These are phyloP conservation scores for Marmota monax DNA, from an alignment of 2,113 vertebrate genomes.

Conservation along the genomic window DNA sequence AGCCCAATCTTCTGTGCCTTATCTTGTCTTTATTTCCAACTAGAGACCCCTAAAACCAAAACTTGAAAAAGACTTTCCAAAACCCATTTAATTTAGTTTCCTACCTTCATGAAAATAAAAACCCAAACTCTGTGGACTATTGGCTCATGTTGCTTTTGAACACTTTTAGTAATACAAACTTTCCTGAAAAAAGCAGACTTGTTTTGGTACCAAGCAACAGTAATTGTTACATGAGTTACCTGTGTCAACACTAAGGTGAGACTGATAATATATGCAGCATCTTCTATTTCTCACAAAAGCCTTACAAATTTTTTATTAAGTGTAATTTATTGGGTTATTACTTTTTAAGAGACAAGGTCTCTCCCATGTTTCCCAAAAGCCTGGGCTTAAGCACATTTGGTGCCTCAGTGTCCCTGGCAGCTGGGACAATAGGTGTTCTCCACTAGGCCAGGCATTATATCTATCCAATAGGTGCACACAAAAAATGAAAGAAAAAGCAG, in stretches of 20 bases:
- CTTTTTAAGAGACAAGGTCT: neutral
- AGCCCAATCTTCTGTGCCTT: neutral
- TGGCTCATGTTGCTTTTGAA: conserved; percentile 15
- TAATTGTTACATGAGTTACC: conserved; percentile 12
- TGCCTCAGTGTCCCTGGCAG: neutral
- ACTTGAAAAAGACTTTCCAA: conserved; percentile 24
- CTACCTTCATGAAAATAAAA: neutral
- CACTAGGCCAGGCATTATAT: neutral
- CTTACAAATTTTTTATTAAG: neutral
- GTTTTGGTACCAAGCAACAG: conserved; percentile 7
- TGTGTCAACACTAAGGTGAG: neutral
- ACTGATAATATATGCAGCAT: neutral
- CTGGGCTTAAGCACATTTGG: neutral
- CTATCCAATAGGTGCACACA: neutral
- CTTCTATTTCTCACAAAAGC: conserved; percentile 21
- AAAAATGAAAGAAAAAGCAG: neutral
- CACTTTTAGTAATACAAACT: neutral
- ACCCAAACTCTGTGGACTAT: neutral
- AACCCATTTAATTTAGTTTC: conserved; percentile 28
- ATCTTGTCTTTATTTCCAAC: neutral
- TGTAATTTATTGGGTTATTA: neutral
- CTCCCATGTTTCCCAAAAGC: neutral
- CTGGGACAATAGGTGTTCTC: neutral
- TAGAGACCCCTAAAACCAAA: conserved; percentile 18
- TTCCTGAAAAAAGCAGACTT: conserved; percentile 36